Conservation (phyloP, 2,113 vertebrate genomes). For the Thalassarche chlororhynchos region DNA sequence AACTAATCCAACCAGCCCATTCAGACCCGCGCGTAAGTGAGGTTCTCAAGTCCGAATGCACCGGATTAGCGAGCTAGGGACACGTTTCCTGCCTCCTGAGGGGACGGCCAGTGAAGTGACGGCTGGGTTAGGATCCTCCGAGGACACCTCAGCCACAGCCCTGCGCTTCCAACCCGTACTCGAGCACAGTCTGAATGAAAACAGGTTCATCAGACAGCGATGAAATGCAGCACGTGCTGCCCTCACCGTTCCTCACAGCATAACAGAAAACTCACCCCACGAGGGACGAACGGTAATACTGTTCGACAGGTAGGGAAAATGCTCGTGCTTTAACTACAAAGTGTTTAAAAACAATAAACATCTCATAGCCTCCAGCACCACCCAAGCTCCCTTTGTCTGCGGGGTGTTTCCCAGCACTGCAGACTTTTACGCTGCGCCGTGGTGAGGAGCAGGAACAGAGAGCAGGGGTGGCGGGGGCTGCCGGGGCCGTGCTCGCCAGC, state of each 20-base stretch:
- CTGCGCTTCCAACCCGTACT: fast-evolving
- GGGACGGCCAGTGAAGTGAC: fast-evolving
- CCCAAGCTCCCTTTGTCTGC: not conserved
- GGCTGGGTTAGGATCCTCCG: fast-evolving
- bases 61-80: fast-evolving
- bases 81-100: fast-evolving
- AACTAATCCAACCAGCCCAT: fast-evolving
- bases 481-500: fast-evolving
- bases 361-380: fast-evolving
- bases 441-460: too few species aligned
- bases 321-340: not conserved
- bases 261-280: too few species aligned
- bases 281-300: fast-evolving
- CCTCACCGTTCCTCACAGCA: fast-evolving
- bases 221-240: fast-evolving
- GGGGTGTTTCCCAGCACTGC: fast-evolving
- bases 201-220: fast-evolving
- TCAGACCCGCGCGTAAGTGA: fast-evolving
- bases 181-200: fast-evolving
- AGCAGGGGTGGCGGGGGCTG: fast-evolving
- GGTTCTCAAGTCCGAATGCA: not conserved
- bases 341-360: fast-evolving
- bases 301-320: fast-evolving
- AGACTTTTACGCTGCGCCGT: fast-evolving
- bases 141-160: not conserved